A percentile compares a stretch with the other conserved stretches of the same genome.
Evolutionary conservation across 2,113 vertebrate species (phyloP).

Genomic region (Charadrius vociferus): DNA sequence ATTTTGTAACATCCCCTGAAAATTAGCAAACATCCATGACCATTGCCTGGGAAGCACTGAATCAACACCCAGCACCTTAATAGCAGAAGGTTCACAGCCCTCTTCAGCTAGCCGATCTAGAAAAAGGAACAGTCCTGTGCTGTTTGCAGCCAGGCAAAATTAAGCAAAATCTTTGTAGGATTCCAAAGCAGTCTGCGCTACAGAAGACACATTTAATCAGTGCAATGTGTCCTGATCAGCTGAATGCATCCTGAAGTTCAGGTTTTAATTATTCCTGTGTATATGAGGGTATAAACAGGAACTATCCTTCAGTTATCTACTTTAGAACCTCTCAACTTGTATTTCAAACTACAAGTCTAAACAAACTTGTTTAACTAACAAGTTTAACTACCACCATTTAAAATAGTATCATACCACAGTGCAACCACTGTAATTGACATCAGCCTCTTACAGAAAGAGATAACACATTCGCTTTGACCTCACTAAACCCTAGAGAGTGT

Average conservation of each 20-base stretch:
- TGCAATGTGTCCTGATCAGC: not conserved
- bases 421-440: fast-evolving
- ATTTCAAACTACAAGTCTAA: not conserved
- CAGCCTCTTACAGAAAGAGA: not conserved
- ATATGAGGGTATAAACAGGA: not conserved
- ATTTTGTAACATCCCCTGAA: not conserved
- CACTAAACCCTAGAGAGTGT: not conserved
- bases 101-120: not conserved
- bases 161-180: not conserved
- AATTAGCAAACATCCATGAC: not conserved
- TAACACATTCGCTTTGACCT: not conserved
- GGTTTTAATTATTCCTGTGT: not conserved
- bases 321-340: not conserved
- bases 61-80: not conserved
- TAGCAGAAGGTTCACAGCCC: not conserved
- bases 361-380: not conserved
- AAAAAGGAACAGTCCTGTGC: not conserved
- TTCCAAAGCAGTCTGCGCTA: not conserved
- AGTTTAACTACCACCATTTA: not conserved
- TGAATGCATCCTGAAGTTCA: not conserved
- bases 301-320: not conserved
- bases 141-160: not conserved
- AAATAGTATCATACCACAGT: not conserved
- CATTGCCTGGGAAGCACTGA: not conserved
- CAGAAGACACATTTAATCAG: not conserved